Evolutionary conservation across 2,797 vertebrate species (phyloP), one percentile per base, ranked within the genome.

Genomic region (Neosilurus hyrtlii): DNA sequence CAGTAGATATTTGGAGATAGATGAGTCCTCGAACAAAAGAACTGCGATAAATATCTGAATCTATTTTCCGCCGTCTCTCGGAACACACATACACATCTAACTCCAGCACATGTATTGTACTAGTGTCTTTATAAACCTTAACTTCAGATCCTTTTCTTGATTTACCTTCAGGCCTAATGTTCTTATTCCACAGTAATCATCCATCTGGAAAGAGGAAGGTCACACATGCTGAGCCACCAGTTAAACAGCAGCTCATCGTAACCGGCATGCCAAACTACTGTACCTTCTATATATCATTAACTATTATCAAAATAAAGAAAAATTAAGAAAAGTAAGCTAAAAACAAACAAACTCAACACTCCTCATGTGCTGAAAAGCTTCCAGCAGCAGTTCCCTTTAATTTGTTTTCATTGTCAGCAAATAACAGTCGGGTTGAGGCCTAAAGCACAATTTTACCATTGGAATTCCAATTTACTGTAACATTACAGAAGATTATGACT

Each of bases 381-480:
- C 37, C n/a, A 52, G 10, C 18, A 71, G n/a, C 61, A 66, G 43
- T 75, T 22, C 61, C 62, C 61, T 82, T 82, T 35, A 56, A 74
- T 57, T 65, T 54, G 51, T 75, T 56, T 22, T n/a, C 51, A 82
- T 14, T 43, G 72, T 67, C 30, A 24, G 62, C 52, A 76, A 66
- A 82, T 82, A 15, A 54, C 62, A 82, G 49, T 35, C 43, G 54
- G 30, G 37, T 16, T 12, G 4, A 74, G 70, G 20, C 35, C 10
- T 35, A 30, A 68, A 70, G n/a, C 63, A 61, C 51, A 77, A 66
- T 61, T 78, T 5, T 61, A 26, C 30, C n/a, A 59, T 22, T 70
- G 63, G 51, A 18, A 68, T 57, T 67, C 73, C 62, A 59, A 51
- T 30, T 65, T 24, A 56, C 59, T 49, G 62, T 24, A 56, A 66